Base-by-base conservation (phyloP, 1,140 invertebrate species). In the Drosophila nannoptera region DNA sequence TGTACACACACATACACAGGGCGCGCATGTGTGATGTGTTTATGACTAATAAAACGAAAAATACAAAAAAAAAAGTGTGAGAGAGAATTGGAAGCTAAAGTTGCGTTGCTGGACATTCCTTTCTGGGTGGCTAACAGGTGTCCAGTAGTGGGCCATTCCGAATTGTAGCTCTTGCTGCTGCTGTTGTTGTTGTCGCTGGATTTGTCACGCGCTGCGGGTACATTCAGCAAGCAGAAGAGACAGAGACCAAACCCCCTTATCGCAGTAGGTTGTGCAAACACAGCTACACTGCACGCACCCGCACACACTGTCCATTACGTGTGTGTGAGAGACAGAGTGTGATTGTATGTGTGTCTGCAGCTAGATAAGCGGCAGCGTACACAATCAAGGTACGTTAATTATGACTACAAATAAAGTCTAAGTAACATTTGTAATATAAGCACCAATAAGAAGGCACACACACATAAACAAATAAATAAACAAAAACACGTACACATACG, bases 251-350 rank as follows among this genome's bases (percentile, higher is more conserved):
- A 9, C 36, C 35, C 73, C 54, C 38, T 83, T 83, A 83, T 83
- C 80, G 52, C 50, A 75, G 49, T 78, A 49, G 78, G 72, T 83
- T 83, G 78, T 83, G 71, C 75, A 82, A 82, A 78, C 61, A 70
- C 54, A 63, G 5, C 45, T 31, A 38, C 42, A 45, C 40, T 59
- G 55, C 65, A 53, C 16, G 50, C 56, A 50, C 48, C 38, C 59
- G 45, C 52, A 61, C 43, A 52, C 54, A 35, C 35, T 55, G 38
- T n/a, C 36, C 22, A 31, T 22, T 14, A 12, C 50, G 9, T 73
- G 11, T 62, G 12, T 54, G n/a, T 58, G 45, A 22, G 22, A 22
- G 22, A 22, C 22, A 22, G 22, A 65, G 11, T 40, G 8, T 61
- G 14, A 45, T 12, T 52, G 32, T 50, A 14, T 58, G 7, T 50